Conservation (phyloP, 1,140 invertebrate species). For the Nebria ingens region DNA sequence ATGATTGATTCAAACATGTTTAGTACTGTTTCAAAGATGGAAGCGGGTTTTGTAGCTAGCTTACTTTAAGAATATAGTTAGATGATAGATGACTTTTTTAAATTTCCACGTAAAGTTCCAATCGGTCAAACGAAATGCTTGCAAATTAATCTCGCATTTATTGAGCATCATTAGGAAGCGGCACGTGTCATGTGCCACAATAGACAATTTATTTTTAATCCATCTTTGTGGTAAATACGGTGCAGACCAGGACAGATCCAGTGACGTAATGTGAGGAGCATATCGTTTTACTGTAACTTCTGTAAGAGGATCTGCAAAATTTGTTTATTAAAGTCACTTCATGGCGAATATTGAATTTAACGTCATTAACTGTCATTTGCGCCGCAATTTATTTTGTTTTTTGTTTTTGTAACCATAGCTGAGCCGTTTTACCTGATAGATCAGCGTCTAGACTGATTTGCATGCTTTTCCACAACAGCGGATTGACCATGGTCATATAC, state of each 20-base stretch:
- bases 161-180: not conserved
- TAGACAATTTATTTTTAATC: not conserved
- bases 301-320: not conserved
- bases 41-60: no score
- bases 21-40: no score
- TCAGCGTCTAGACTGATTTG: not conserved
- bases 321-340: no score
- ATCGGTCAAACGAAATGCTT: not conserved
- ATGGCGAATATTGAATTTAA: no score
- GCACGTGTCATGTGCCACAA: not conserved
- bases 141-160: not conserved
- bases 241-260: not conserved
- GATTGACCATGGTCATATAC: not conserved
- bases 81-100: not conserved
- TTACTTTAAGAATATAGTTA: constrained; percentile 1
- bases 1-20: no score
- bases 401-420: no score
- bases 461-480: not conserved
- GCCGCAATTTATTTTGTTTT: no score
- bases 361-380: no score
- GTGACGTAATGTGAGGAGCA: not conserved
- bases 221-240: not conserved
- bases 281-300: not conserved
- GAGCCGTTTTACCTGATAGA: not conserved
- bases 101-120: not conserved